Evolutionary conservation across 2,113 vertebrate genomes (phyloP).

Genomic region (Vanacampus margaritifer): DNA sequence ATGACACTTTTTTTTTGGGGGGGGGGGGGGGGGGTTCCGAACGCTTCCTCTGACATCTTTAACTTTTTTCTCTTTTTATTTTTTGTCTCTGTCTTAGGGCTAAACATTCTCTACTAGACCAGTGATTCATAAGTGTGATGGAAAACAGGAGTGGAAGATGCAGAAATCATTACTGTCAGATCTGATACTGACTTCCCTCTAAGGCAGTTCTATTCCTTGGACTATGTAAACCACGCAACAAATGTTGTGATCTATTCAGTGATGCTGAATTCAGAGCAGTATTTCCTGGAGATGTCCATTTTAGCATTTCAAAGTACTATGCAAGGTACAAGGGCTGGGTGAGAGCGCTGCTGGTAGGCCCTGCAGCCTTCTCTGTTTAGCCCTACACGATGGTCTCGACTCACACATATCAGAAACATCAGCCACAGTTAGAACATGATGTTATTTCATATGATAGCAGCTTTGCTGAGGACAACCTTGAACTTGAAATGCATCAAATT

Average conservation of each 20-base stretch:
- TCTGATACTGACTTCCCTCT: constrained; percentile 5
- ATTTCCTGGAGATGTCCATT: constrained; percentile 26
- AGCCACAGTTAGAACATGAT: constrained; percentile 28
- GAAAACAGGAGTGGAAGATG: neutral
- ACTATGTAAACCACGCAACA: neutral
- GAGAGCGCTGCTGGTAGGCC: neutral
- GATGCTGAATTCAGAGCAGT: constrained; percentile 13
- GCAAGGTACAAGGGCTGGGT: constrained; percentile 42
- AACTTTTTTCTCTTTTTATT: neutral
- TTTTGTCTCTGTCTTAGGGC: constrained; percentile 63
- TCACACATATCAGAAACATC: constrained; percentile 57
- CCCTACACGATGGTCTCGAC: neutral
- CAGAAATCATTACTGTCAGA: neutral
- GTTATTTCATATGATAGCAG: constrained; percentile 10
- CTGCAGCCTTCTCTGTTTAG: neutral
- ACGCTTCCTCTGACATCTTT: no score
- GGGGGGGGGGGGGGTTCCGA: no score
- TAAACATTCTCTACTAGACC: constrained; percentile 58
- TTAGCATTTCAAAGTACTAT: constrained; percentile 53
- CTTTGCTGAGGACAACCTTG: neutral
- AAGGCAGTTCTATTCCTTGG: neutral
- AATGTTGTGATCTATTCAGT: neutral
- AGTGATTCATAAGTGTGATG: constrained; percentile 17
- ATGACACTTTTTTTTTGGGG: no score
- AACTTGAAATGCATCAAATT: constrained; percentile 8